These are phyloP conservation scores for Anoplolepis gracilipes DNA, from an alignment of 1,140 invertebrate species.

Conservation along the genomic window DNA sequence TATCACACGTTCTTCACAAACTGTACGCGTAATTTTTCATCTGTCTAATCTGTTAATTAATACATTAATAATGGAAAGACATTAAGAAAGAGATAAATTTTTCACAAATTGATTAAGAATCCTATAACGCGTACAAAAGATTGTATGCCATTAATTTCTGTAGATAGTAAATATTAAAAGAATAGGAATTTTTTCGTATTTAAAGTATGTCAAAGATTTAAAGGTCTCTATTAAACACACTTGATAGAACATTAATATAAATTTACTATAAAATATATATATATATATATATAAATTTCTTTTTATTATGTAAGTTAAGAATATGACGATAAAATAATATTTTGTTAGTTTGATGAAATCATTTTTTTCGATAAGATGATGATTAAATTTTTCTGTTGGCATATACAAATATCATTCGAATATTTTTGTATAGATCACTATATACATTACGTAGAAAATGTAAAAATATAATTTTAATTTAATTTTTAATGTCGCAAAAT, in stretches of 20 bases:
- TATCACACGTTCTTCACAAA: slow-evolving; percentile 50
- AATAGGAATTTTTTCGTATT: background rate
- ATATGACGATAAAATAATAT: background rate
- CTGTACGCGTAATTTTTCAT: slow-evolving; percentile 33
- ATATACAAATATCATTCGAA: background rate
- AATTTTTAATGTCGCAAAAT: background rate
- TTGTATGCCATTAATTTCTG: background rate
- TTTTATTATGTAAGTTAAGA: background rate
- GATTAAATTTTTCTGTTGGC: background rate
- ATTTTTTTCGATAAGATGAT: background rate
- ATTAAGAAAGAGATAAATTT: slow-evolving; percentile 15
- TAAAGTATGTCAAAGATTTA: background rate
- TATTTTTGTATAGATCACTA: background rate
- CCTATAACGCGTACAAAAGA: slow-evolving; percentile 1
- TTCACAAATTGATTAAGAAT: background rate
- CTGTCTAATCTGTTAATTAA: slow-evolving; percentile 49
- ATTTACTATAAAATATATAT: background rate
- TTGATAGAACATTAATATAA: background rate
- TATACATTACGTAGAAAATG: background rate
- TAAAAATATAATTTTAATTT: background rate
- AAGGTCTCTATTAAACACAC: background rate
- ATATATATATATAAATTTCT: too few species aligned
- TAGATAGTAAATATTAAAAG: background rate
- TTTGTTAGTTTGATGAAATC: background rate
- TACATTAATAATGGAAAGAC: slow-evolving; percentile 45